A percentile compares a stretch with the other conserved stretches of the same genome.
phyloP scores from a whole-genome alignment of 2,113 vertebrate genomes.

The Tenebrosternarchus preto region DNA sequence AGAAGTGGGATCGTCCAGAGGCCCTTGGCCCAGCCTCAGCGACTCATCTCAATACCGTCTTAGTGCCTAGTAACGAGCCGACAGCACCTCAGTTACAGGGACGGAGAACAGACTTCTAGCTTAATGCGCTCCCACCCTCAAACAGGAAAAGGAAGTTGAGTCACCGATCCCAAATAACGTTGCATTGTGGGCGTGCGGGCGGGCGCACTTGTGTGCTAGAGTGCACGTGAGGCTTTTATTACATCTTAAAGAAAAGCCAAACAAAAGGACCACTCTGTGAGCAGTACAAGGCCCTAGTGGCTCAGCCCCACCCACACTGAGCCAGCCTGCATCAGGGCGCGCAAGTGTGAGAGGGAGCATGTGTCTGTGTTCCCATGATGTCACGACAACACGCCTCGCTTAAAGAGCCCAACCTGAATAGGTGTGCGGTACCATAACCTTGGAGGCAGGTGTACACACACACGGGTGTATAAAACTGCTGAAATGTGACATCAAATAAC shows the following conservation, averaged over 20 bases:
- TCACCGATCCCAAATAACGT: conserved; percentile 20
- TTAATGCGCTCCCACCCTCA: background rate
- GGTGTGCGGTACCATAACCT: background rate
- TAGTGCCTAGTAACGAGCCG: background rate
- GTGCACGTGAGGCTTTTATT: background rate
- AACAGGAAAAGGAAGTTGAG: conserved; percentile 48
- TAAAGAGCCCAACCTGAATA: background rate
- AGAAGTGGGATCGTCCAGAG: background rate
- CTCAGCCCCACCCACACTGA: background rate
- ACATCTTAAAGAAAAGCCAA: background rate
- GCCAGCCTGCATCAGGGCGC: no score
- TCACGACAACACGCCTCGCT: background rate
- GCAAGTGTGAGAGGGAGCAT: background rate
- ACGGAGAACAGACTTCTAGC: background rate
- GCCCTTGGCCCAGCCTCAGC: no score
- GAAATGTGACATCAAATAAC: conserved; percentile 14
- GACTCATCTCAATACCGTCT: background rate
- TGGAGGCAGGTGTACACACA: background rate
- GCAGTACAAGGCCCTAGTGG: background rate
- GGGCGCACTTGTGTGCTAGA: background rate
- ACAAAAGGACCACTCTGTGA: conserved; percentile 16
- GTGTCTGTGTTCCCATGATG: background rate
- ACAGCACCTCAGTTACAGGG: no score
- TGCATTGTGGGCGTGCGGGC: background rate
- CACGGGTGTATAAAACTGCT: background rate